A percentile compares a stretch with the other conserved stretches of the same genome.
Evolutionary conservation across 2,888 invertebrate genomes (phyloP).

Genomic region (Nephrotoma flavescens): DNA sequence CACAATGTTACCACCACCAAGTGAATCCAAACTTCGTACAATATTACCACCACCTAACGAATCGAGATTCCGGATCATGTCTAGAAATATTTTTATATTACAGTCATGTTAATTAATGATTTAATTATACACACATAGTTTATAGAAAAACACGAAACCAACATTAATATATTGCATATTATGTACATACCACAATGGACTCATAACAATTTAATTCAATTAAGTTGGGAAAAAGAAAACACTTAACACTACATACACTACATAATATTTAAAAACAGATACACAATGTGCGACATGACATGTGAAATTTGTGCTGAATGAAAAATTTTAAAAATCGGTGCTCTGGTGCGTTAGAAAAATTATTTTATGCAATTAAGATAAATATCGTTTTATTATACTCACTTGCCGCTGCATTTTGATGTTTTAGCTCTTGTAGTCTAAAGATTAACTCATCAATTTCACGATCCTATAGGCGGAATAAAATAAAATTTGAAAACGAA

Average conservation of each 20-base stretch:
- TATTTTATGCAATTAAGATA: neutral
- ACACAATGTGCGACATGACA: neutral
- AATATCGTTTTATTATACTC: neutral
- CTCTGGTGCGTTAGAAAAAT: neutral
- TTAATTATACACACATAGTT: neutral
- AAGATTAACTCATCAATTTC: constrained; percentile 11
- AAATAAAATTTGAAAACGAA: neutral
- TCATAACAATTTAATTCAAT: neutral
- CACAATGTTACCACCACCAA: neutral
- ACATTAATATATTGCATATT: neutral
- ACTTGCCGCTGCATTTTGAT: constrained; percentile 4
- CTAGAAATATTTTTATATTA: neutral
- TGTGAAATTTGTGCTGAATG: neutral
- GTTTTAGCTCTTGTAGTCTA: constrained; percentile 10
- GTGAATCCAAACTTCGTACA: neutral
- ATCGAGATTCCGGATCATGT: constrained; percentile 4
- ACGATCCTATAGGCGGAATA: constrained; percentile 13
- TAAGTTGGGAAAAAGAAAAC: neutral
- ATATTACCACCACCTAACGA: constrained; percentile 7
- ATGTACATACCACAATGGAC: neutral
- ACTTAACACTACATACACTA: neutral
- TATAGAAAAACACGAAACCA: neutral
- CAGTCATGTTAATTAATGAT: neutral
- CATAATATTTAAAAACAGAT: neutral
- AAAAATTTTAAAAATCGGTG: neutral